A percentile compares a stretch with the other conserved stretches of the same genome.
phyloP scores from a whole-genome alignment of 1,140 invertebrate genomes.

The Octopus sinensis region DNA sequence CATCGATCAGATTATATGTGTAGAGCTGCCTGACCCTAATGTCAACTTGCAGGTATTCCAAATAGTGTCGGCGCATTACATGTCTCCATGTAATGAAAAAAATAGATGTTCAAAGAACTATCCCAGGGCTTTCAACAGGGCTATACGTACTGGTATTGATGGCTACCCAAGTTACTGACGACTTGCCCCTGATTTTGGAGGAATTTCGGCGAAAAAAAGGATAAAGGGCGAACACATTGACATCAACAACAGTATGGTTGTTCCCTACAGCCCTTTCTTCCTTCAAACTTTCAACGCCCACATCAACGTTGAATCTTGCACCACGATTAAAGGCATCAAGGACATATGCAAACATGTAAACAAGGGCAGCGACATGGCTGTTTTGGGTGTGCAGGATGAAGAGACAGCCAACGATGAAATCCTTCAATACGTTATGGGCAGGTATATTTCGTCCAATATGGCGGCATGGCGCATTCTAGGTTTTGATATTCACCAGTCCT shows the following conservation, averaged over 20 bases:
- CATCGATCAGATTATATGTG: background rate
- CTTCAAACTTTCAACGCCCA: background rate
- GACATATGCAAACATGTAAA: background rate
- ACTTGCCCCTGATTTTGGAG: background rate
- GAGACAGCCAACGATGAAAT: too few species aligned
- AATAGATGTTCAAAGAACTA: background rate
- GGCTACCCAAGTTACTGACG: background rate
- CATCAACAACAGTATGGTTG: background rate
- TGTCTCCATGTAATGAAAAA: background rate
- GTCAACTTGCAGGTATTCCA: background rate
- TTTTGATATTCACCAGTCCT: too few species aligned
- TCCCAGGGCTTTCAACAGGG: background rate
- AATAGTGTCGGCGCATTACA: background rate
- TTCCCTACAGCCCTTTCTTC: background rate
- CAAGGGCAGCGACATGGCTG: background rate
- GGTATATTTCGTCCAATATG: too few species aligned
- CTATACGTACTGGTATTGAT: background rate
- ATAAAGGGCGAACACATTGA: background rate
- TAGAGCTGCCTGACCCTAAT: background rate
- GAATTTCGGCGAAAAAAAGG: background rate
- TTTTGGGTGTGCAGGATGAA: background rate
- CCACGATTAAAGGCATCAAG: background rate
- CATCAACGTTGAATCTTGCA: conserved; percentile 4
- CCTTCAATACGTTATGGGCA: too few species aligned
- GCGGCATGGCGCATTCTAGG: too few species aligned